These are phyloP conservation scores for Drosophila lini DNA, from an alignment of 1,140 invertebrate genomes.

Conservation along the genomic window DNA sequence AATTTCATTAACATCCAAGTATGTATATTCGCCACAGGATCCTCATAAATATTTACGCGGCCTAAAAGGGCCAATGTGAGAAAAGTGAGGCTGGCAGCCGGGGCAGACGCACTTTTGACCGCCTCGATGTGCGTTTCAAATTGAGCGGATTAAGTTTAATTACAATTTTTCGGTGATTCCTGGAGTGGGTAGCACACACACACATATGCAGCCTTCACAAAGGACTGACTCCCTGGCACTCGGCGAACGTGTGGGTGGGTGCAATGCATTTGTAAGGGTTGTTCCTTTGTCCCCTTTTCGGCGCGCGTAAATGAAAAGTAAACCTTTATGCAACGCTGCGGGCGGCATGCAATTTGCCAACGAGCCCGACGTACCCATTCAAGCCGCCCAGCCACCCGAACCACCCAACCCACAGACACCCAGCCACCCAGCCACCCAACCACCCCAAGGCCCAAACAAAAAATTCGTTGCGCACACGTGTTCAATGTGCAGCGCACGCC, in stretches of 20 bases:
- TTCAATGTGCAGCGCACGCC: slow-evolving; percentile 39
- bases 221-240: slow-evolving; percentile 11
- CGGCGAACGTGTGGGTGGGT: slow-evolving; percentile 22
- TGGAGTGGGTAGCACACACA: slow-evolving; percentile 1
- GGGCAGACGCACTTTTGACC: slow-evolving; percentile 39
- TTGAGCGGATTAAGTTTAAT: slow-evolving; percentile 84
- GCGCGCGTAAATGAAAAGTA: slow-evolving; percentile 71
- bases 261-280: slow-evolving; percentile 69
- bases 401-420: slow-evolving; percentile 4
- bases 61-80: slow-evolving; percentile 10
- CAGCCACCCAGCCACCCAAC: slow-evolving; percentile 3
- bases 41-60: slow-evolving; percentile 35
- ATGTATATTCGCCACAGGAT: slow-evolving; percentile 6
- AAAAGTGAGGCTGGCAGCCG: slow-evolving; percentile 14
- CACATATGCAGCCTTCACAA: slow-evolving; percentile 20
- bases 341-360: slow-evolving; percentile 64
- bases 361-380: slow-evolving; percentile 25
- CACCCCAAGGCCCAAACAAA: slow-evolving; percentile 9
- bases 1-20: slow-evolving; percentile 13
- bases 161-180: slow-evolving; percentile 74
- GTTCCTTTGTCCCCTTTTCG: slow-evolving; percentile 62
- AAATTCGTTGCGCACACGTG: slow-evolving; percentile 76
- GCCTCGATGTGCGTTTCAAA: slow-evolving; percentile 78
- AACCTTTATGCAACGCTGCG: slow-evolving; percentile 75
- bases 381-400: slow-evolving; percentile 6